These are phyloP conservation scores for Scarus forsteni DNA, from an alignment of 2,797 vertebrate genomes.

Conservation along the genomic window DNA sequence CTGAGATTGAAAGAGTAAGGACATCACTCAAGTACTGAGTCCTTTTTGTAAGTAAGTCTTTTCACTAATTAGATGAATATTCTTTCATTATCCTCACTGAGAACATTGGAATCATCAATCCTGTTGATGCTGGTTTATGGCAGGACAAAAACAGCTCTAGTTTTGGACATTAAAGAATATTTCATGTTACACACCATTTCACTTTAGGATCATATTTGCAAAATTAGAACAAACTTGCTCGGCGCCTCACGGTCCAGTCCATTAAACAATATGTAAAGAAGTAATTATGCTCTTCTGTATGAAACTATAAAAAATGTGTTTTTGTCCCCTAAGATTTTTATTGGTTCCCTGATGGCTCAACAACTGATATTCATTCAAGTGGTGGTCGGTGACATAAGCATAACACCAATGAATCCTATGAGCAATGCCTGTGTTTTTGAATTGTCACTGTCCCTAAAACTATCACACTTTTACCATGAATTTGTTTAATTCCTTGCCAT, in stretches of 20 bases:
- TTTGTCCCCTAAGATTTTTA: no score
- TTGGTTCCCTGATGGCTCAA: no score
- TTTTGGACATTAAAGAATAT: constrained; percentile 46
- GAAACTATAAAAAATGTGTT: background rate
- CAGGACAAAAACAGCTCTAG: constrained; percentile 25
- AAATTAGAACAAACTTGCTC: constrained; percentile 7
- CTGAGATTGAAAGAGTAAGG: constrained; percentile 58
- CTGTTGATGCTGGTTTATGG: constrained; percentile 47
- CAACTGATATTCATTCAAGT: no score
- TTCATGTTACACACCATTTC: constrained; percentile 10
- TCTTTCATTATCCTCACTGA: constrained; percentile 57
- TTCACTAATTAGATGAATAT: constrained; percentile 55
- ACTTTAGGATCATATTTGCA: constrained; percentile 14
- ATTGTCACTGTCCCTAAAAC: no score
- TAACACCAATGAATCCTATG: no score
- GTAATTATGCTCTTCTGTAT: constrained; percentile 20
- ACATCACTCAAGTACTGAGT: constrained; percentile 41
- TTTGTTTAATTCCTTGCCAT: no score
- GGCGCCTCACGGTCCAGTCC: constrained; percentile 2
- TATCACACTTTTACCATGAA: no score
- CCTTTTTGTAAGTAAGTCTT: constrained; percentile 26
- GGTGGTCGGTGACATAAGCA: no score
- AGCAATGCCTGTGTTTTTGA: no score
- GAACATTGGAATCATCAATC: constrained; percentile 45
- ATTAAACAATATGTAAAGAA: constrained; percentile 3